These are phyloP conservation scores for Heloderma charlesbogerti DNA, from an alignment of 2,113 vertebrate species.

Conservation along the genomic window DNA sequence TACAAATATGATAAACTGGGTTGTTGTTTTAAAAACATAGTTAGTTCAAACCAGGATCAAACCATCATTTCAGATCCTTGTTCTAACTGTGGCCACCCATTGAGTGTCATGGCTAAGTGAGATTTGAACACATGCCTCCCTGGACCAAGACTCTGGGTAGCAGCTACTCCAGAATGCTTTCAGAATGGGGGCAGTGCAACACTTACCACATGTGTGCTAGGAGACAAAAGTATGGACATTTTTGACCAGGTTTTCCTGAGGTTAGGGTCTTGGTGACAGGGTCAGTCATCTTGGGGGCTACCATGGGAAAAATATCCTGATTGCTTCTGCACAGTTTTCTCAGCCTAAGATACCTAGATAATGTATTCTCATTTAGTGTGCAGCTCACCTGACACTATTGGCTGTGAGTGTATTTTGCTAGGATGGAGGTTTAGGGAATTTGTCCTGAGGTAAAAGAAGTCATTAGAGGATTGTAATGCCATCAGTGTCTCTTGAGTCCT, in stretches of 20 bases:
- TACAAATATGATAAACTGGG: not conserved
- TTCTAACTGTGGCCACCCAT: not conserved
- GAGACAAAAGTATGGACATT: not conserved
- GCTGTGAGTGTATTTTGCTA: no score
- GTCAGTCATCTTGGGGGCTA: not conserved
- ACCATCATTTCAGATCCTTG: not conserved
- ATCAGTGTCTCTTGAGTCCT: no score
- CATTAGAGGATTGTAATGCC: no score
- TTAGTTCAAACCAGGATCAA: not conserved
- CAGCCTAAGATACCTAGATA: not conserved
- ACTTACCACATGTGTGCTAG: not conserved
- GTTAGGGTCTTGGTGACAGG: not conserved
- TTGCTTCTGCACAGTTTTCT: not conserved
- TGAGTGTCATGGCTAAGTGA: not conserved
- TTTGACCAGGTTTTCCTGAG: not conserved
- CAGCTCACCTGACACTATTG: not conserved
- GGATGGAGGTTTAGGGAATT: no score
- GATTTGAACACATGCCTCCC: not conserved
- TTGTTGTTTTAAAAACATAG: not conserved
- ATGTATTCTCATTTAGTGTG: not conserved
- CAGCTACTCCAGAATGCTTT: not conserved
- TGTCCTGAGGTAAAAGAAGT: no score
- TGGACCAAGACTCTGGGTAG: not conserved
- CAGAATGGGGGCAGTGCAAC: not conserved
- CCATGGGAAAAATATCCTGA: rapidly evolving